phyloP scores from a whole-genome alignment of 92 coral and sea anemone genomes.

The Porites rus region DNA sequence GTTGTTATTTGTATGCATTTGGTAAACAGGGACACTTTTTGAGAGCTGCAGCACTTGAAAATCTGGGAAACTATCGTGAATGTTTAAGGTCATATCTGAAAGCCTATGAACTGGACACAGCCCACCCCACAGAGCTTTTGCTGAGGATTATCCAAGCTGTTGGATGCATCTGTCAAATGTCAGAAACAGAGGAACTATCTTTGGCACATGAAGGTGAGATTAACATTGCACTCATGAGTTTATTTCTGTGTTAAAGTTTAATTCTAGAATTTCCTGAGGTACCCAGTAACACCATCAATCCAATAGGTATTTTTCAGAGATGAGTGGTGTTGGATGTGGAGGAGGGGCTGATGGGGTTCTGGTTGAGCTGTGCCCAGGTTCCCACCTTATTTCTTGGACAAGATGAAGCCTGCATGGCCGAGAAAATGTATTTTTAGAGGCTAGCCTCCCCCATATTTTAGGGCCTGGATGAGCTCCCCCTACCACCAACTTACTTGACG shows the following conservation, averaged over 20 bases:
- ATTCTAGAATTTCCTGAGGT: neutral
- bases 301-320: too few species aligned
- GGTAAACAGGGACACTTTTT: conserved; percentile 74
- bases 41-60: conserved; percentile 80
- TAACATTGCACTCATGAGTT: neutral
- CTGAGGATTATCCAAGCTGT: conserved; percentile 65
- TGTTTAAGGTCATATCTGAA: conserved; percentile 70
- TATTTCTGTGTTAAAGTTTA: neutral
- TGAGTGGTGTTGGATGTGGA: too few species aligned
- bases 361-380: too few species aligned
- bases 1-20: neutral
- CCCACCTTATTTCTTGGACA: too few species aligned
- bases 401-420: too few species aligned
- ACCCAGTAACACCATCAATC: too few species aligned
- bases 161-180: conserved; percentile 71
- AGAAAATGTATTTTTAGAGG: too few species aligned
- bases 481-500: too few species aligned
- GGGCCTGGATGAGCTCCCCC: too few species aligned
- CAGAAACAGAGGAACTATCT: conserved; percentile 68
- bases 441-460: too few species aligned
- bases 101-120: conserved; percentile 79
- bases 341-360: too few species aligned
- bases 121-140: conserved; percentile 65
- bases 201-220: conserved; percentile 57
- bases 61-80: conserved; percentile 76